Conservation (phyloP, 2,888 invertebrate species). For the Cantharis nigra region DNA sequence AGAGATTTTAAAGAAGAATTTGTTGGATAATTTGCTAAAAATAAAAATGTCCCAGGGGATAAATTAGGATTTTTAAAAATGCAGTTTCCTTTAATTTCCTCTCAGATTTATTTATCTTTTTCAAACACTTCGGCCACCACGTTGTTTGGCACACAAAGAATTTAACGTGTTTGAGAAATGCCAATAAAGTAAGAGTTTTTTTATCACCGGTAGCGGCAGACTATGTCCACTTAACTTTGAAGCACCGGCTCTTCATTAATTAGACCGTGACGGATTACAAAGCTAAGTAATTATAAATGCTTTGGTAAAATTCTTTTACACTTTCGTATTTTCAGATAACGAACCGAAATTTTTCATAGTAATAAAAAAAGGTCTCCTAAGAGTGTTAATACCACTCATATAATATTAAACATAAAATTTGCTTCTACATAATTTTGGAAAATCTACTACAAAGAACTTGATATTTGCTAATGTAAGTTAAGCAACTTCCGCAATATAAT, state of each 20-base stretch:
- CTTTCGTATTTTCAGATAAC: slow-evolving; percentile 26
- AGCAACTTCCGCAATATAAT: slow-evolving; percentile 40
- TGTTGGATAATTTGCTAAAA: neutral
- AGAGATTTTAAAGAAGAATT: neutral
- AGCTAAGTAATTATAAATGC: slow-evolving; percentile 29
- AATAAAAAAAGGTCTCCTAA: neutral
- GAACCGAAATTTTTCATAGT: slow-evolving; percentile 23
- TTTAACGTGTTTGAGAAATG: slow-evolving; percentile 45
- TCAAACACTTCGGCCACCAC: slow-evolving; percentile 45
- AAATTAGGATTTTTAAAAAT: neutral
- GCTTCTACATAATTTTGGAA: slow-evolving; percentile 16
- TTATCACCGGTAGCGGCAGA: slow-evolving; percentile 45
- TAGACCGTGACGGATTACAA: slow-evolving; percentile 29
- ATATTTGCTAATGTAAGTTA: slow-evolving; percentile 41
- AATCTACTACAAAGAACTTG: slow-evolving; percentile 6
- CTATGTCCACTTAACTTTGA: slow-evolving; percentile 43
- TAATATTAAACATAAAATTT: neutral
- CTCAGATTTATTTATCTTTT: slow-evolving; percentile 15
- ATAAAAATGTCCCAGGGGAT: neutral
- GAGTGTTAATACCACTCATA: neutral
- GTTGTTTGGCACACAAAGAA: slow-evolving; percentile 39
- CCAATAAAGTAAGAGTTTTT: slow-evolving; percentile 43
- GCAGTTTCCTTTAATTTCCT: neutral
- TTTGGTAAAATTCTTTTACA: slow-evolving; percentile 30
- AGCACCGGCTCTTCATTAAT: slow-evolving; percentile 41